These are phyloP conservation scores for Drosophila conformis DNA, from an alignment of 2,888 invertebrate genomes.

Conservation along the genomic window DNA sequence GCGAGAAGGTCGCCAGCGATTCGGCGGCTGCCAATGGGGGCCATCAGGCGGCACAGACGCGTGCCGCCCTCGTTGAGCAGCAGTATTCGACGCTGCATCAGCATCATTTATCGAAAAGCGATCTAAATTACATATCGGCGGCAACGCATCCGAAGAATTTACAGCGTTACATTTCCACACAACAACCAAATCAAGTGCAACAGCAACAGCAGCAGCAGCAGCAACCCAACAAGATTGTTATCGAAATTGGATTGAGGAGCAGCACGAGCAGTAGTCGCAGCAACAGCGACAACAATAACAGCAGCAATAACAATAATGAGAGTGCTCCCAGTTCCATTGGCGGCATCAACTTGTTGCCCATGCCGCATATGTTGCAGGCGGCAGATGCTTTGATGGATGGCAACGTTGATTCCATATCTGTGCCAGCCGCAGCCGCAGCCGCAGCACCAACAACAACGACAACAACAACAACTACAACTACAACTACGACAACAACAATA, in stretches of 20 bases:
- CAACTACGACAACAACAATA: neutral
- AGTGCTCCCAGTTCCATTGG: constrained; percentile 12
- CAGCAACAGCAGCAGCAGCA: constrained; percentile 13
- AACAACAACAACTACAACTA: neutral
- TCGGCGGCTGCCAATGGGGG: constrained; percentile 83
- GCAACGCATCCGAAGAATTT: constrained; percentile 83
- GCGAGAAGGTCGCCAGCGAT: constrained; percentile 84
- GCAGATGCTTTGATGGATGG: constrained; percentile 80
- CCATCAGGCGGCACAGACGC: constrained; percentile 82
- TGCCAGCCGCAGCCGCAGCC: constrained; percentile 78
- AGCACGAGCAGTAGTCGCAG: constrained; percentile 13
- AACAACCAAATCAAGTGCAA: constrained; percentile 14
- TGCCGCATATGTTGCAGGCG: constrained; percentile 66
- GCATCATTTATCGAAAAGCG: constrained; percentile 82
- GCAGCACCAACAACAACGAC: constrained; percentile 23
- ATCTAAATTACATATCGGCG: constrained; percentile 82
- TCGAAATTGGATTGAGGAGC: constrained; percentile 81
- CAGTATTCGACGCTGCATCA: constrained; percentile 82
- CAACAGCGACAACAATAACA: constrained; percentile 8
- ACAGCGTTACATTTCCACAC: constrained; percentile 63
- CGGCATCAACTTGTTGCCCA: constrained; percentile 36
- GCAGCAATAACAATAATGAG: constrained; percentile 16
- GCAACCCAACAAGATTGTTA: constrained; percentile 82
- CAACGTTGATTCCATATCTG: constrained; percentile 83
- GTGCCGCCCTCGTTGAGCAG: constrained; percentile 83